phyloP scores from a whole-genome alignment of 2,113 vertebrate species.

The Tylochromis polylepis region DNA sequence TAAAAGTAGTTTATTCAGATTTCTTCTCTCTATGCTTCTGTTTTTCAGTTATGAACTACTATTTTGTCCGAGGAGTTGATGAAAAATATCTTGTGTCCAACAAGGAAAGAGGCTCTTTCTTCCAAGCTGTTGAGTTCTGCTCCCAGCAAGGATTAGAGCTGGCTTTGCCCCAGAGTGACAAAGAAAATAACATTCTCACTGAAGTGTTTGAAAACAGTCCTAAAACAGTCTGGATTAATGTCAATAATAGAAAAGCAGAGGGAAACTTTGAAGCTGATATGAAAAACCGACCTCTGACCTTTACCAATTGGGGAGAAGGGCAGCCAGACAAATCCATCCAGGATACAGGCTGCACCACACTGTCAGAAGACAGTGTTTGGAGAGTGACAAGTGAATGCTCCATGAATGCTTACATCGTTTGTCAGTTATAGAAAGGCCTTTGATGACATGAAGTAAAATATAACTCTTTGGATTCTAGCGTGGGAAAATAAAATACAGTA shows the following conservation, averaged over 20 bases:
- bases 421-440: background rate
- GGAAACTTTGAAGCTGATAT: background rate
- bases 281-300: background rate
- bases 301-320: background rate
- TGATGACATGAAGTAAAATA: background rate
- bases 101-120: background rate
- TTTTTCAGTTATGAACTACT: background rate
- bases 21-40: background rate
- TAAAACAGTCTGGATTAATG: conserved; percentile 2
- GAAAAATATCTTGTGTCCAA: conserved; percentile 21
- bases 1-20: background rate
- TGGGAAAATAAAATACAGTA: background rate
- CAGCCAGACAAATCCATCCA: conserved; percentile 16
- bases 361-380: background rate
- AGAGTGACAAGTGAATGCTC: background rate
- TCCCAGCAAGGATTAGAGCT: conserved; percentile 10
- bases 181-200: conserved; percentile 4
- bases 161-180: conserved; percentile 11
- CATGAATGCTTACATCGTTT: background rate
- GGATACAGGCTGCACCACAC: conserved; percentile 12
- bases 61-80: background rate
- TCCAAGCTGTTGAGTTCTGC: conserved; percentile 1
- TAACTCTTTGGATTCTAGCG: background rate
- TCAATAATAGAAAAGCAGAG: background rate
- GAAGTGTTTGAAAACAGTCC: background rate